phyloP scores from a whole-genome alignment of 2,888 invertebrate species.

The Meta bourneti region DNA sequence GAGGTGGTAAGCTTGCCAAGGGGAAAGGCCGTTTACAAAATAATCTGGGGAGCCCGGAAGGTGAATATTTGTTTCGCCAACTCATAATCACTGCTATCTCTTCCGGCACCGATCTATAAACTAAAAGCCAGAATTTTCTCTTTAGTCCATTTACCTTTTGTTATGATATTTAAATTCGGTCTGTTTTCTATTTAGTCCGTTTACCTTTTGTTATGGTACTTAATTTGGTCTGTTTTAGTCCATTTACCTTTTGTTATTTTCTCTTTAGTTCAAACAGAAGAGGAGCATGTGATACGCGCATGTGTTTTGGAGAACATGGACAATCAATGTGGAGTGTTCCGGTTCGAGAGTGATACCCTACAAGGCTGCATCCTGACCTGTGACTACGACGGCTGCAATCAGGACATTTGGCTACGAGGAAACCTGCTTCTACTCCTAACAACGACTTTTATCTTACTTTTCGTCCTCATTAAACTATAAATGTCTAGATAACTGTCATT shows the following conservation, averaged over 20 bases:
- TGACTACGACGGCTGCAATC: slow-evolving; percentile 83
- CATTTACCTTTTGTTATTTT: not conserved
- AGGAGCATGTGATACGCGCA: slow-evolving; percentile 82
- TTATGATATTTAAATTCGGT: too few species aligned
- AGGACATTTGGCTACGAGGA: slow-evolving; percentile 72
- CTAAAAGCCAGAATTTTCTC: too few species aligned
- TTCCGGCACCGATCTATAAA: too few species aligned
- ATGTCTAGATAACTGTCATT: not conserved
- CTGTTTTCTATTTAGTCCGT: too few species aligned
- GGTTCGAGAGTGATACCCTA: slow-evolving; percentile 81
- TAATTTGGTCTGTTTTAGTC: too few species aligned
- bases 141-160: too few species aligned
- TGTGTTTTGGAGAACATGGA: slow-evolving; percentile 83
- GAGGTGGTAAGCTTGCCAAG: too few species aligned
- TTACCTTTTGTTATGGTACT: too few species aligned
- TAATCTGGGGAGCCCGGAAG: too few species aligned
- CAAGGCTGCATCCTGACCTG: slow-evolving; percentile 83
- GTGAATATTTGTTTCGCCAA: too few species aligned
- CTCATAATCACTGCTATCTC: too few species aligned
- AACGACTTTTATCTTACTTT: slow-evolving; percentile 3
- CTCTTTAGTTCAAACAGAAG: slow-evolving; percentile 80
- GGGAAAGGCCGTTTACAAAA: too few species aligned
- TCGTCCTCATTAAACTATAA: slow-evolving; percentile 31
- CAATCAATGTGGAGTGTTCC: slow-evolving; percentile 83
- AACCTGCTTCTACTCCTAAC: slow-evolving; percentile 12